Evolutionary conservation across 2,797 vertebrate genomes (phyloP).

Genomic region (Ambastaia sidthimunki): DNA sequence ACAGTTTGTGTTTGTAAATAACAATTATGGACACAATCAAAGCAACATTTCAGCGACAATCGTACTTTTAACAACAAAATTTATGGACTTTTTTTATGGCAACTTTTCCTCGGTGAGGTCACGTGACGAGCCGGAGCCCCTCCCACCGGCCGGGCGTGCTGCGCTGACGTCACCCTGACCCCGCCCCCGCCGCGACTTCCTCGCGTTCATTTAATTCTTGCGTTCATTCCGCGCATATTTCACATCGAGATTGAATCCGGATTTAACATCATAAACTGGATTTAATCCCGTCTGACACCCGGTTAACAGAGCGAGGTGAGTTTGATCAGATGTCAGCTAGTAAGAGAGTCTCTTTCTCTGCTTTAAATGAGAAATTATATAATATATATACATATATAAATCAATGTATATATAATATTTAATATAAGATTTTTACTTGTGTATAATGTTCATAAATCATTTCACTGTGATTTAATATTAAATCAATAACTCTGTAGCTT

Average conservation of each 20-base stretch:
- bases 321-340: conserved; percentile 44
- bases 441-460: no score
- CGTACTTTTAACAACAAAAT: background rate
- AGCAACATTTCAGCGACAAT: no score
- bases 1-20: no score
- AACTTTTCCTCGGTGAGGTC: conserved; percentile 1
- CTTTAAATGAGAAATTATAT: no score
- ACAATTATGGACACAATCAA: background rate
- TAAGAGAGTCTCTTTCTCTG: background rate
- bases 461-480: no score
- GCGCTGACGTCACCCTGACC: conserved; percentile 59
- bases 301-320: conserved; percentile 61
- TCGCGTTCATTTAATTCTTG: conserved; percentile 99
- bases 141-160: conserved; percentile 43
- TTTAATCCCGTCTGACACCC: conserved; percentile 36
- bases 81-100: background rate
- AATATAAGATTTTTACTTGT: no score
- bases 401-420: no score
- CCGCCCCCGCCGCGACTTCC: conserved; percentile 83
- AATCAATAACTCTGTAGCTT: no score
- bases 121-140: conserved; percentile 57
- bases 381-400: no score
- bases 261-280: conserved; percentile 67
- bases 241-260: conserved; percentile 79
- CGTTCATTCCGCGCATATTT: conserved; percentile 97